phyloP scores from a whole-genome alignment of 2,113 vertebrate species.

The Archilochus colubris region DNA sequence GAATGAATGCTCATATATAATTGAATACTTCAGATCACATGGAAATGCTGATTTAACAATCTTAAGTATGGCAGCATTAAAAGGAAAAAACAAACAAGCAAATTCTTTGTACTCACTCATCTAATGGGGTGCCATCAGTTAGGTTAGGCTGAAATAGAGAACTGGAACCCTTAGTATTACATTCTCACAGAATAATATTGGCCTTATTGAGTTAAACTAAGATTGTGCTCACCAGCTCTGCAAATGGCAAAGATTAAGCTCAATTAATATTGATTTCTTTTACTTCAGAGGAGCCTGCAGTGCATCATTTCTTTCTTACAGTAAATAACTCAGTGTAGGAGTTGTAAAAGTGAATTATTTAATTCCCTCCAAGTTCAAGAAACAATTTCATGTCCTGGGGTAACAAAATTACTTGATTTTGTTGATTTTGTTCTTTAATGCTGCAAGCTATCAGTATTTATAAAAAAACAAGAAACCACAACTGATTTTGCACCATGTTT shows the following conservation, averaged over 20 bases:
- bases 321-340: slow-evolving; percentile 53
- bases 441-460: slow-evolving; percentile 81
- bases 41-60: slow-evolving; percentile 81
- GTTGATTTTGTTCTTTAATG: slow-evolving; percentile 74
- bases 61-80: slow-evolving; percentile 78
- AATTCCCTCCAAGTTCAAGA: slow-evolving; percentile 40
- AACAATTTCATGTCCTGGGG: slow-evolving; percentile 30
- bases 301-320: slow-evolving; percentile 53
- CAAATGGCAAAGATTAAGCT: slow-evolving; percentile 54
- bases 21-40: slow-evolving; percentile 80
- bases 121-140: slow-evolving; percentile 69
- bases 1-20: slow-evolving; percentile 82
- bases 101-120: slow-evolving; percentile 72
- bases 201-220: slow-evolving; percentile 66
- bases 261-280: slow-evolving; percentile 41
- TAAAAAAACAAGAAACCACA: slow-evolving; percentile 54
- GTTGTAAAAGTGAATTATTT: slow-evolving; percentile 54
- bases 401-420: slow-evolving; percentile 45
- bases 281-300: slow-evolving; percentile 52
- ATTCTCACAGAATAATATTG: slow-evolving; percentile 42
- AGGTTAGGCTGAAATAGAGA: slow-evolving; percentile 47
- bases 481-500: slow-evolving; percentile 79
- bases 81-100: slow-evolving; percentile 51
- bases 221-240: slow-evolving; percentile 48
- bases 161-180: slow-evolving; percentile 61